Evolutionary conservation across 2,797 vertebrate genomes (phyloP).

Genomic region (Buceros bicornis): DNA sequence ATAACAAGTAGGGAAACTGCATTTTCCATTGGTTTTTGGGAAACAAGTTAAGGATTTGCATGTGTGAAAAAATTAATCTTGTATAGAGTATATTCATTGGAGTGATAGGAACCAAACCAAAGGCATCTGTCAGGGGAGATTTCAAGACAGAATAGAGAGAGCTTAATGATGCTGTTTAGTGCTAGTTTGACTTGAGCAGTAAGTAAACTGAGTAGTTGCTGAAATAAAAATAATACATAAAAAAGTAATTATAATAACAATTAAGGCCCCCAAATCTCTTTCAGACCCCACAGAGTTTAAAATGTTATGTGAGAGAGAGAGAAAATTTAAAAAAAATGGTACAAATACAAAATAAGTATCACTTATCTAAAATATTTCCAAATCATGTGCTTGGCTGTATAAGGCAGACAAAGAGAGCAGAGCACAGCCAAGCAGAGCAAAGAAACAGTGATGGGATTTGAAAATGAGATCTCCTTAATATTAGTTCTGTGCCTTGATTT

Average conservation of each 20-base stretch:
- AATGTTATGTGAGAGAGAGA: neutral
- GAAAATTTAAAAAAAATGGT: neutral
- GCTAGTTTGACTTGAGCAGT: neutral
- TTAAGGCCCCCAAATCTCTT: neutral
- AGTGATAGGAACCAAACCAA: neutral
- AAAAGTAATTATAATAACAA: neutral
- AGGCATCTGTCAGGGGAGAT: neutral
- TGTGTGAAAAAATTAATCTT: neutral
- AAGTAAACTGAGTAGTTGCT: neutral
- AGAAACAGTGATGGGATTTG: neutral
- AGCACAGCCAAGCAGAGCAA: neutral
- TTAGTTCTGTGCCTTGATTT: neutral
- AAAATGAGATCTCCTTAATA: neutral
- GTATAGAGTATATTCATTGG: neutral
- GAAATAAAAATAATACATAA: neutral
- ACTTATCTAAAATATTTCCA: neutral
- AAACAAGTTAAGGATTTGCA: neutral
- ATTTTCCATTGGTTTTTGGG: neutral
- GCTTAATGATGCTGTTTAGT: neutral
- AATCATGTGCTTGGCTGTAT: neutral
- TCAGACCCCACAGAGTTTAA: accelerated
- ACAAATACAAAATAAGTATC: neutral
- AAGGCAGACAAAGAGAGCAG: neutral
- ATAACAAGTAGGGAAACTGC: neutral
- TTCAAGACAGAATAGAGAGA: neutral